Conservation (phyloP, 2,888 invertebrate species). For the Aphidius colemani region DNA sequence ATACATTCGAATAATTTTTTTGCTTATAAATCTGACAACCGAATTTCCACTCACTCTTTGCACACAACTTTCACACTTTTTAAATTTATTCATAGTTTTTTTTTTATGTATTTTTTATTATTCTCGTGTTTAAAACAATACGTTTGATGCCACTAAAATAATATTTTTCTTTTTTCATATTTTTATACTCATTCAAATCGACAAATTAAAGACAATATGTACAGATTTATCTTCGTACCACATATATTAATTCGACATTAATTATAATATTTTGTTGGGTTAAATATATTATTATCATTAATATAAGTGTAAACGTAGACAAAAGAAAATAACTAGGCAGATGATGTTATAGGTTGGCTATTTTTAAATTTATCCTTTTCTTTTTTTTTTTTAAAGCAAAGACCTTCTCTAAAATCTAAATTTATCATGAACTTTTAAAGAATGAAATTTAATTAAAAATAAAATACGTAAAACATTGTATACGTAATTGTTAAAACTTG, state of each 20-base stretch:
- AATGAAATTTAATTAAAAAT: too few relatives aligned
- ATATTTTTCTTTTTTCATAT: slow-evolving; percentile 24
- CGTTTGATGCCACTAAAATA: slow-evolving; percentile 27
- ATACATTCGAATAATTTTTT: not conserved
- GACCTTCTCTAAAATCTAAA: not conserved
- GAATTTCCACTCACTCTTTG: slow-evolving; percentile 17
- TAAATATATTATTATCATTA: slow-evolving; percentile 34
- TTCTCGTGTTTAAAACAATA: slow-evolving; percentile 20
- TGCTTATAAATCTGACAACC: slow-evolving; percentile 22
- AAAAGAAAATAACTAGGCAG: slow-evolving; percentile 17
- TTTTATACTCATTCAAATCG: slow-evolving; percentile 38
- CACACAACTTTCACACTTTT: slow-evolving; percentile 10
- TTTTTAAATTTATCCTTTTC: not conserved
- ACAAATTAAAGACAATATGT: slow-evolving; percentile 49
- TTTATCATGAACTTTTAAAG: too few relatives aligned
- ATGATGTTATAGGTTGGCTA: slow-evolving; percentile 14
- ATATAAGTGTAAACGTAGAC: slow-evolving; percentile 21
- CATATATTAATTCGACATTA: slow-evolving; percentile 34
- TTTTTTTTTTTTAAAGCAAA: not conserved
- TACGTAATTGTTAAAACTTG: too few relatives aligned
- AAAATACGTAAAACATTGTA: too few relatives aligned
- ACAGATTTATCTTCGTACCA: slow-evolving; percentile 45
- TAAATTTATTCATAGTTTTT: slow-evolving; percentile 27
- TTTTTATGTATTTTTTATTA: slow-evolving; percentile 25
- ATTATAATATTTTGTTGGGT: slow-evolving; percentile 34